Conservation (phyloP, 2,113 vertebrate species). For the Potamarius usumacintae region DNA sequence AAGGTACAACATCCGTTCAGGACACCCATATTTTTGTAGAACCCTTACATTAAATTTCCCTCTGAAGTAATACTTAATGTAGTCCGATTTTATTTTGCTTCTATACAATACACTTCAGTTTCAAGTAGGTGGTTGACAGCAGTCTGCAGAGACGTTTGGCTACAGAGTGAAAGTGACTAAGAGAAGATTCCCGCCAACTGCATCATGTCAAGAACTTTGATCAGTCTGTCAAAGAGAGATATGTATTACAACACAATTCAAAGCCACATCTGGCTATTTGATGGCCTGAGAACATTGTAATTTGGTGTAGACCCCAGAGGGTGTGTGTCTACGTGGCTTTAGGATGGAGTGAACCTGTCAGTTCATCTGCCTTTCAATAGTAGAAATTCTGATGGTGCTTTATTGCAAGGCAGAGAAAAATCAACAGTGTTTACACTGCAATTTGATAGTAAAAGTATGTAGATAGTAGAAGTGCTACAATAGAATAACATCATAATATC, state of each 20-base stretch:
- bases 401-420: neutral
- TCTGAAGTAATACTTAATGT: conserved; percentile 17
- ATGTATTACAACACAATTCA: conserved; percentile 31
- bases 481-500: neutral
- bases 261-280: conserved; percentile 27
- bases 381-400: neutral
- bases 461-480: neutral
- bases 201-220: conserved; percentile 38
- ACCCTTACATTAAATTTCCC: neutral
- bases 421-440: neutral
- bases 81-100: conserved; percentile 10
- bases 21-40: neutral
- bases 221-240: conserved; percentile 43
- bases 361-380: conserved; percentile 20
- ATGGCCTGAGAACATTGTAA: conserved; percentile 28
- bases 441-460: neutral
- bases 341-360: neutral
- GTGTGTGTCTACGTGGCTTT: neutral
- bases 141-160: conserved; percentile 35
- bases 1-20: conserved; percentile 1
- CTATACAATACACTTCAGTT: conserved; percentile 13
- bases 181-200: conserved; percentile 43
- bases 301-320: conserved; percentile 20
- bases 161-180: conserved; percentile 27
- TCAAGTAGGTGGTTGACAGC: conserved; percentile 24